Percentiles rank a stretch among this genome's conserved stretches.
phyloP scores from a whole-genome alignment of 92 coral and sea anemone species.

The Epizoanthus ramosus region DNA sequence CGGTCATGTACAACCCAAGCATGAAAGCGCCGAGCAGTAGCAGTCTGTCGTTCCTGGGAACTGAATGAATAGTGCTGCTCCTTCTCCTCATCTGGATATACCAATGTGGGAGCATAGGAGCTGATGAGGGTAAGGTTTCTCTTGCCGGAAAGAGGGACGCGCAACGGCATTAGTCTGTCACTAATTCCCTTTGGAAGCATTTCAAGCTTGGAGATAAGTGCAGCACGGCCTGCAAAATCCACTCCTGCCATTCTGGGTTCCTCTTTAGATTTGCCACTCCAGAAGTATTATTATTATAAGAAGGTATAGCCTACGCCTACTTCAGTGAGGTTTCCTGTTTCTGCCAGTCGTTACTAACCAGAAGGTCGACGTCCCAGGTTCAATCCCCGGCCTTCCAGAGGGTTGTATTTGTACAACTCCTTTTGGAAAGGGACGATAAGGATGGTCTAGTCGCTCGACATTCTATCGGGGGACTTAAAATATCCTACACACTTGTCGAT shows the following conservation, averaged over 20 bases:
- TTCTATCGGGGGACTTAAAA: too few species aligned
- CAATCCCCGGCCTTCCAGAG: too few species aligned
- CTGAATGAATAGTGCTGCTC: too few species aligned
- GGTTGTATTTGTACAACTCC: too few species aligned
- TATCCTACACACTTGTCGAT: too few species aligned
- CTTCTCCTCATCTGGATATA: conserved; percentile 51
- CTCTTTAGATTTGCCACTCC: conserved; percentile 27
- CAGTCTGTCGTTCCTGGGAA: too few species aligned
- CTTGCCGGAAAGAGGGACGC: conserved; percentile 49
- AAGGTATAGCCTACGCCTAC: conserved; percentile 42
- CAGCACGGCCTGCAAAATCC: conserved; percentile 46
- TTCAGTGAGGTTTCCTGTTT: conserved; percentile 8
- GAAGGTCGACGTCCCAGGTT: too few species aligned
- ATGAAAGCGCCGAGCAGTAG: too few species aligned
- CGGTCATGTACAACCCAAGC: too few species aligned
- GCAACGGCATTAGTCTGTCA: conserved; percentile 46
- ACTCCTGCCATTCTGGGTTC: conserved; percentile 35
- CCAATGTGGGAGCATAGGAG: conserved; percentile 50
- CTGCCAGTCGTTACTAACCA: conserved; percentile 25
- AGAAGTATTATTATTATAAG: too few species aligned
- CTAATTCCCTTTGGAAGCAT: conserved; percentile 28
- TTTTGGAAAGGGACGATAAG: too few species aligned
- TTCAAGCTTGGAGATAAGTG: conserved; percentile 17
- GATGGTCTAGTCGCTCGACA: too few species aligned
- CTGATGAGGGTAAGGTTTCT: conserved; percentile 48